A percentile compares a stretch with the other conserved stretches of the same genome.
These are phyloP conservation scores for Pantherophis alleghaniensis DNA, from an alignment of 2,797 vertebrate genomes.

Conservation along the genomic window DNA sequence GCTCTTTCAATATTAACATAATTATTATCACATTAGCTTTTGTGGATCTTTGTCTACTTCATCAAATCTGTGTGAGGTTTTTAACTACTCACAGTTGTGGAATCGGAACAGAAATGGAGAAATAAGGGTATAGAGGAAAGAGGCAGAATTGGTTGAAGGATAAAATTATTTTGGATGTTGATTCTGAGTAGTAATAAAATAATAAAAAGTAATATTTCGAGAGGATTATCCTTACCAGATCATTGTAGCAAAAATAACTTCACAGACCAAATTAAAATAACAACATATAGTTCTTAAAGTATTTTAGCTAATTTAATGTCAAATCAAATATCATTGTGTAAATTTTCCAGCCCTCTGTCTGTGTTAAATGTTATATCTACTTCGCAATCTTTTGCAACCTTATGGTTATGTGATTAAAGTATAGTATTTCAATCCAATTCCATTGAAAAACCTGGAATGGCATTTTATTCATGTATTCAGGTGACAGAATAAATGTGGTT, in stretches of 20 bases:
- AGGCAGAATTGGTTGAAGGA: background rate
- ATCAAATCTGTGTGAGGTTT: background rate
- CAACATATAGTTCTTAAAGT: background rate
- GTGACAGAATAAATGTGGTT: constrained; percentile 53
- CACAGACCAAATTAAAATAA: background rate
- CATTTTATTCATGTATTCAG: constrained; percentile 56
- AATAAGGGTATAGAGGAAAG: background rate
- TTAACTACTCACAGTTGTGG: background rate
- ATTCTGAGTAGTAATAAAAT: background rate
- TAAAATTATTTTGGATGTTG: background rate
- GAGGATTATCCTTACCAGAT: background rate
- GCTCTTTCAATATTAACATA: background rate
- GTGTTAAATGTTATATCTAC: constrained; percentile 1
- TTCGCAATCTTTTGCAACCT: constrained; percentile 20
- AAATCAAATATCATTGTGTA: background rate
- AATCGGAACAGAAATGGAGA: background rate
- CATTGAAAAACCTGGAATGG: constrained; percentile 19
- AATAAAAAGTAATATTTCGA: background rate
- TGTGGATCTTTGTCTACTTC: background rate
- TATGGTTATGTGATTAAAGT: background rate
- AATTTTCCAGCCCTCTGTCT: background rate
- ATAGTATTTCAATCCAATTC: constrained; percentile 28
- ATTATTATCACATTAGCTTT: background rate
- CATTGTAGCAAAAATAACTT: background rate
- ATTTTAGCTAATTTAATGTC: background rate